Base-by-base conservation (phyloP, 1,140 invertebrate species). In the Bombus balteatus region DNA sequence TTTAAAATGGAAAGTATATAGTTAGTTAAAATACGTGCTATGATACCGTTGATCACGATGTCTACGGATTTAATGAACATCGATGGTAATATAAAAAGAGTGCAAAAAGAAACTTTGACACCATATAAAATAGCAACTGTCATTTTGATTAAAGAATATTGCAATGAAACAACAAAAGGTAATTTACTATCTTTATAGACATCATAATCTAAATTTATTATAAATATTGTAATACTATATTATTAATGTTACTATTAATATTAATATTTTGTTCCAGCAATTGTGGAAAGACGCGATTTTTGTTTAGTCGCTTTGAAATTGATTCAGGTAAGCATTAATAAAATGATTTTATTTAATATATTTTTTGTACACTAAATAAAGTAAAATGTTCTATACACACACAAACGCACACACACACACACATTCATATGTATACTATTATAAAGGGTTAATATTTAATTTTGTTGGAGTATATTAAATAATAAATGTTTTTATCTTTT, bases 231-330 rank as follows among this genome's bases (percentile, higher is more conserved):
- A 53, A 66, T 66, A 8, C 6, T 32, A 9, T 37, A 81, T 28
- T 18, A 59, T 41, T 10, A 47, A 62, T 43, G 10, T 59, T 13
- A 72, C 0, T 68, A 37, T 62, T 74, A 53, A 82, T 82, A 73
- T 53, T 5, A 68, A 10, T 62, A 13, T 72, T 72, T 41, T 70
- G 39, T 93, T 87, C 62, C 79, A 94, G 93, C 86, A 85, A 92
- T 92, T 53, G 81, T 90, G 37, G 94, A 95, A 87, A 93, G 94
- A 91, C 94, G 96, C 74, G 95, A 96, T 89, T 97, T 97, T 91
- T 97, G 96, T 89, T 96, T 97, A 91, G 93, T 96, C 1, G 94
- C 96, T 13, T 92, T 97, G 62, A 97, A 97, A 90, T 91, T 97
- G 22, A 96, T 97, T 87, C 96, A 97, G 93, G 96, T 96, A 93